These are phyloP conservation scores for Palythoa heliodiscus DNA, from an alignment of 92 coral and sea anemone species.

Conservation along the genomic window DNA sequence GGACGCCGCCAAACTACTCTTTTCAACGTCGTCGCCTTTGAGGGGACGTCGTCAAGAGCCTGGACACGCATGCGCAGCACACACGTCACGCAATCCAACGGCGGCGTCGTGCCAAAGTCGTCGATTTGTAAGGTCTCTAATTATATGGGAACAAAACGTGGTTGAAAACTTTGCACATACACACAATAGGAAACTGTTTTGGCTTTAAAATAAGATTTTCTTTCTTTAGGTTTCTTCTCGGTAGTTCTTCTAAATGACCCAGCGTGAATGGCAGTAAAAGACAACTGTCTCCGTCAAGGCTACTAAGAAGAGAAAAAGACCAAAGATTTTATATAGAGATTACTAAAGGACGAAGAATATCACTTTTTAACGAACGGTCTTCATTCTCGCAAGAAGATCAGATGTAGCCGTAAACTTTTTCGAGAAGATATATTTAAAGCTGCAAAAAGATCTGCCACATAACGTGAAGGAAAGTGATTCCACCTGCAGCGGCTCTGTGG, in stretches of 20 bases:
- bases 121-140: too few relatives aligned
- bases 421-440: too few relatives aligned
- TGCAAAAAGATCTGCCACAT: not conserved
- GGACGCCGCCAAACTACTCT: too few relatives aligned
- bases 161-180: not conserved
- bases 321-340: not conserved
- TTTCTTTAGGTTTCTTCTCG: slow-evolving; percentile 31
- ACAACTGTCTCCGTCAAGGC: not conserved
- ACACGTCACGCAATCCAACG: too few relatives aligned
- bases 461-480: too few relatives aligned
- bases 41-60: too few relatives aligned
- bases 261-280: not conserved
- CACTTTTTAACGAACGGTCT: not conserved
- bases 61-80: too few relatives aligned
- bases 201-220: not conserved
- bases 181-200: not conserved
- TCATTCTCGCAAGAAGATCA: not conserved
- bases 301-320: not conserved
- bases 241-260: slow-evolving; percentile 22
- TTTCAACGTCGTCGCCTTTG: too few relatives aligned
- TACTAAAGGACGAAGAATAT: not conserved
- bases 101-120: too few relatives aligned
- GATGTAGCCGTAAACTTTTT: not conserved
- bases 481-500: too few relatives aligned
- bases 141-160: not conserved